These are phyloP conservation scores for Chrysopa pallens DNA, from an alignment of 1,140 invertebrate genomes.

Conservation along the genomic window DNA sequence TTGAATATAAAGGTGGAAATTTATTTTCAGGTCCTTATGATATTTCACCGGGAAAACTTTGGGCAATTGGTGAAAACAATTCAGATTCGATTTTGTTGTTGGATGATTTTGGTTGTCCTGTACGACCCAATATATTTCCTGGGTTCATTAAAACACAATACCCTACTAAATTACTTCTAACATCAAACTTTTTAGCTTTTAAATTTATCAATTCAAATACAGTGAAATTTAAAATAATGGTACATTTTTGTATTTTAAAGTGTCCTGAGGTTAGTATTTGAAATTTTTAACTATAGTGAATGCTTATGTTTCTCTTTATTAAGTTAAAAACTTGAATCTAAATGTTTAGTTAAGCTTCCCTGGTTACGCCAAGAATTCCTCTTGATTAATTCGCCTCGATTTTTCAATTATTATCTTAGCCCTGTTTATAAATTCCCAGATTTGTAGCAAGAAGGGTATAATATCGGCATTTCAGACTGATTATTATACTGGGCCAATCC, in stretches of 20 bases:
- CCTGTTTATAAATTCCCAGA: no score
- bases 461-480: no score
- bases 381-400: no score
- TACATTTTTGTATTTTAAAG: conserved; percentile 23
- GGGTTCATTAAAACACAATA: conserved; percentile 15
- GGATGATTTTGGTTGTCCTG: conserved; percentile 41
- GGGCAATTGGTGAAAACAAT: conserved; percentile 27
- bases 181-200: conserved; percentile 26
- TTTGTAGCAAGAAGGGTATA: no score
- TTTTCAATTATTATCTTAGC: no score
- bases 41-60: conserved; percentile 31
- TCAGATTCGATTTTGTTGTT: conserved; percentile 30
- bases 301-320: no score
- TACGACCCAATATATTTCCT: conserved; percentile 29
- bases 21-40: conserved; percentile 17
- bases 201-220: conserved; percentile 27
- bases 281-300: no score
- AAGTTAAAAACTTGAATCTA: no score
- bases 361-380: no score
- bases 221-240: conserved; percentile 27
- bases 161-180: conserved; percentile 17
- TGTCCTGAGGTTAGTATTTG: conserved; percentile 16
- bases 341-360: no score
- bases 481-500: no score
- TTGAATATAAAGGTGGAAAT: background rate